Conservation (phyloP, 2,888 invertebrate genomes). For the Zaprionus lineosus region DNA sequence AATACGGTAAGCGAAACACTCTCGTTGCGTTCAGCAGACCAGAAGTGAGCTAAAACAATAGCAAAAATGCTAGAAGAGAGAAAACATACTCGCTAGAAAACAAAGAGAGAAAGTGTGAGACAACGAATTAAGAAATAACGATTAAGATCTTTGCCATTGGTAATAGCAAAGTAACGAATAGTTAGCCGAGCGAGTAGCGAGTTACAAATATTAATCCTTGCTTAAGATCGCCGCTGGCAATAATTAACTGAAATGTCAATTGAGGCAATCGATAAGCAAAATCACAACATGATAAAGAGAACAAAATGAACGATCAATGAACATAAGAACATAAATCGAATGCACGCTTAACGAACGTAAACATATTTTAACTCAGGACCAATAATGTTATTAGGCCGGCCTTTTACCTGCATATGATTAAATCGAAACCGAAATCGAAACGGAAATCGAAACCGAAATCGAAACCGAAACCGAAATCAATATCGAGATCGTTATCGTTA, state of each 20-base stretch:
- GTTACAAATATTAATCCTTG: too few species aligned
- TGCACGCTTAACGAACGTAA: constrained; percentile 1
- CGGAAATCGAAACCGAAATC: constrained; percentile 22
- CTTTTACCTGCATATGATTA: constrained; percentile 41
- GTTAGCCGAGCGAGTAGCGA: too few species aligned
- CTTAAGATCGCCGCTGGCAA: too few species aligned
- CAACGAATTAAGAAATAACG: too few species aligned
- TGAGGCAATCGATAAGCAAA: constrained; percentile 3
- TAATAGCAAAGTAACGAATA: too few species aligned
- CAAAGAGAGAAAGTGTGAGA: too few species aligned
- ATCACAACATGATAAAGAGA: constrained; percentile 1
- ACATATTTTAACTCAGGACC: constrained; percentile 17
- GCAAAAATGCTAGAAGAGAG: neutral
- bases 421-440: constrained; percentile 24
- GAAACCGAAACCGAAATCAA: constrained; percentile 16
- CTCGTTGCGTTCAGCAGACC: neutral
- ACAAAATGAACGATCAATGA: neutral
- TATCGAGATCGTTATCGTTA: constrained; percentile 29
- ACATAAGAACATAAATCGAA: constrained; percentile 4
- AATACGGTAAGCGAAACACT: neutral
- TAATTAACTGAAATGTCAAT: too few species aligned
- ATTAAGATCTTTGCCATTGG: too few species aligned
- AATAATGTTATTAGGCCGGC: constrained; percentile 35
- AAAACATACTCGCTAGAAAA: too few species aligned
- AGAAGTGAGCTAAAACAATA: neutral